Evolutionary conservation across 2,888 invertebrate species (phyloP), one percentile per base, ranked within the genome.

Genomic region (Melieria picta): DNA sequence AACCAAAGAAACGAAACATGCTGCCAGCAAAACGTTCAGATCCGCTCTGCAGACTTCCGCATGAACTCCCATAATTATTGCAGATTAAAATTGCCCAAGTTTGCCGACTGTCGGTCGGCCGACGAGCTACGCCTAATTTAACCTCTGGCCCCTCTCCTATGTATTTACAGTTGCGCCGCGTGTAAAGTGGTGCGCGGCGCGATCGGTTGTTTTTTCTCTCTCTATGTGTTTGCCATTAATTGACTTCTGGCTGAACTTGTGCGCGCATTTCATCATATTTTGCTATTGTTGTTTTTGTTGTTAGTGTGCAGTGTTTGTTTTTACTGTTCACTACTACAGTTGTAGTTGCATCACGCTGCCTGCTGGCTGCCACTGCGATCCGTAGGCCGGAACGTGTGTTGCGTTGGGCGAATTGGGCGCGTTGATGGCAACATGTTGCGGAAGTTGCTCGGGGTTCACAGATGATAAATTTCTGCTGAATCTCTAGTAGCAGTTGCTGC

Each of bases 181-280:
- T 58, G 58, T 30, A 58, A 58, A 42, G 9, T 42, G n/a, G 5
- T 42, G n/a, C 10, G 43, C 30, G 47, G n/a, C 47, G 9, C 48
- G 13, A 42, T 7, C 56, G 13, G 46, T 56, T 47, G 11, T 16
- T 16, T 46, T 11, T 30, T 30, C 2, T 16, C 30, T 30, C 30
- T 67, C 61, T 67, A 61, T 67, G 67, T 52, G 50, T 67, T 67
- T 61, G 67, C 67, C 60, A 67, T 67, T 67, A 67, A 67, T 67
- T 67, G 67, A 67, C 67, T 60, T 67, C 50, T 43, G 67, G 67
- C 50, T 67, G 60, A 61, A 30, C 30, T 30, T 30, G 30, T 30
- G 60, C 52, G 60, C 61, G 45, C 60, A 67, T 67, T 52, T 13
- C 16, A 50, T 58, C 9, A 16, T 58, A 30, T 57, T 58, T 58